Base-by-base conservation (phyloP, 2,113 vertebrate species). In the Scomber japonicus region DNA sequence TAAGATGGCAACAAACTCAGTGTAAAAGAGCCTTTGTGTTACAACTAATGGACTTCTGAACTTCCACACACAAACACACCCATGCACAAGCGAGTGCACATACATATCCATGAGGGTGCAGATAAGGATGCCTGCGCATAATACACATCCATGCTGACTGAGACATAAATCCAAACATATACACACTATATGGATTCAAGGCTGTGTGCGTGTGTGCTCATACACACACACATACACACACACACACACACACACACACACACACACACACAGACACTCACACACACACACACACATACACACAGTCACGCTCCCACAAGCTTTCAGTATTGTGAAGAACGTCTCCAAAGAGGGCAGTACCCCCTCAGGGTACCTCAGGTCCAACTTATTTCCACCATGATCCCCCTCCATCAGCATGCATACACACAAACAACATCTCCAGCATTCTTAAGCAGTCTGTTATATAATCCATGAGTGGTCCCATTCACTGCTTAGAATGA, bases 381-480 rank as follows among this genome's bases (percentile, higher is more conserved):
- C 55, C 12, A 71, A 35, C 40, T 65, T 44, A 57, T 78, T 75
- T 65, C 35, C 30, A 55, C 17, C 16, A 27, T 40, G 48, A 45
- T 9, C 17, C 48, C 12, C 19, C 10, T 79, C 35, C 35, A 7
- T 30, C 19, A 68, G 57, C 31, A 72, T 59, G 19, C 69, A 63
- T 31, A 57, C 71, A 70, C 50, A 66, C 50, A 77, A 30, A 74
- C 73, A 68, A 55, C 79, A 49, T 69, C 62, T 54, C 65, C 60
- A 50, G 75, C 71, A 88, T 83, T 70, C 78, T 71, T 69, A 87
- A 88, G 24, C 53, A 82, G 61, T 21, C 62, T 66, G 70, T 89
- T 82, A 84, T 88, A 50, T 82, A 96, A 96, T 86, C 51, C 57
- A 71, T 27, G 24, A 27, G 24, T 27, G 24, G 24, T 27, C 24